Percentiles rank a stretch among this genome's conserved stretches.
Evolutionary conservation across 2,797 vertebrate genomes (phyloP).

Genomic region (Lateolabrax maculatus): DNA sequence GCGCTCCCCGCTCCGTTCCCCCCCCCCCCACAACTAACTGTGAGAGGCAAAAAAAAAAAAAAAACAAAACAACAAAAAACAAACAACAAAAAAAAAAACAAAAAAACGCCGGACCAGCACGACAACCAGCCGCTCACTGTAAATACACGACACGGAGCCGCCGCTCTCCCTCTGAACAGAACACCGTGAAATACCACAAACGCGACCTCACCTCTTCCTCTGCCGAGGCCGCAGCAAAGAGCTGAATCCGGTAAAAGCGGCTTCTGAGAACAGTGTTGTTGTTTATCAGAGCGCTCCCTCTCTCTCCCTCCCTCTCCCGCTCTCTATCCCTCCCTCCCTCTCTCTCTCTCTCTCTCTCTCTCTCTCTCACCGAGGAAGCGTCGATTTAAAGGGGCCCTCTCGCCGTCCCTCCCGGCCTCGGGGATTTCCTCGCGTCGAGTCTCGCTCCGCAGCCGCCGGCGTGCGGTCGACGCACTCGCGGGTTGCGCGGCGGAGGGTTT

Average conservation of each 20-base stretch:
- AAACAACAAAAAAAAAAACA: no score
- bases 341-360: constrained; percentile 32
- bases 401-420: constrained; percentile 61
- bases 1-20: background rate
- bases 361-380: constrained; percentile 60
- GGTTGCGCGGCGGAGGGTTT: constrained; percentile 42
- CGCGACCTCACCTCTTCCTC: constrained; percentile 35
- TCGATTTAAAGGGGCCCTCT: constrained; percentile 78
- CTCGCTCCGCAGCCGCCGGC: constrained; percentile 71
- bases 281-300: constrained; percentile 64
- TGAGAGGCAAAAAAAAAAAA: no score
- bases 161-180: background rate
- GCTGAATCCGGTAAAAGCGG: constrained; percentile 54
- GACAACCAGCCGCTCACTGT: no score
- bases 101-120: no score
- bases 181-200: background rate
- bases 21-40: no score
- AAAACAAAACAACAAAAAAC: no score
- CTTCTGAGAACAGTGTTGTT: constrained; percentile 69
- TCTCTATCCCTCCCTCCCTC: no score
- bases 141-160: no score
- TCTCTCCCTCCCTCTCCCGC: constrained; percentile 22
- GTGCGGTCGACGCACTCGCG: constrained; percentile 42
- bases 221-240: constrained; percentile 26
- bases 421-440: constrained; percentile 83